phyloP scores from a whole-genome alignment of 2,797 vertebrate genomes.

The Chloroceryle inda region DNA sequence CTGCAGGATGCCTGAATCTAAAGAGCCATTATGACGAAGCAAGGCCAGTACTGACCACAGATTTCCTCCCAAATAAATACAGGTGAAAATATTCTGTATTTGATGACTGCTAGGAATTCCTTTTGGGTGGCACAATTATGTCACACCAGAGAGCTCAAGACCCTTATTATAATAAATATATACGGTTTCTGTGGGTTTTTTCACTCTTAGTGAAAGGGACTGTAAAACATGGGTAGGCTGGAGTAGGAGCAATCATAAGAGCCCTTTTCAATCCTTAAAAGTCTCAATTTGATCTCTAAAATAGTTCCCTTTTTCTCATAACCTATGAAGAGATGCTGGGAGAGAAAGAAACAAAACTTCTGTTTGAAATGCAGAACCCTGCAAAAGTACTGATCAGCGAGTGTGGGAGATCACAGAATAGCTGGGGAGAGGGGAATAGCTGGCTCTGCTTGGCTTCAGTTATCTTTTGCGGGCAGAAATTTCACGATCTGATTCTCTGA shows the following conservation, averaged over 20 bases:
- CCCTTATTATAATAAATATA: not conserved
- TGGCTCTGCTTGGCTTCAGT: not conserved
- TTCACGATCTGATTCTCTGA: not conserved
- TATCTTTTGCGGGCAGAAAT: not conserved
- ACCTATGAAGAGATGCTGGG: not conserved
- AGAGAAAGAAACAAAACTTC: not conserved
- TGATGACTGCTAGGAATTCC: not conserved
- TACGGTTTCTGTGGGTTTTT: not conserved
- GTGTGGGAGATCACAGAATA: not conserved
- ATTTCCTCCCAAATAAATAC: constrained; percentile 44
- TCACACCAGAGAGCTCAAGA: constrained; percentile 2
- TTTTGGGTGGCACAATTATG: constrained; percentile 25
- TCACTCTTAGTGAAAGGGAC: not conserved
- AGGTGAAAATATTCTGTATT: constrained; percentile 31
- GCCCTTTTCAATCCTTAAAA: not conserved
- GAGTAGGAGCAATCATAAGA: not conserved
- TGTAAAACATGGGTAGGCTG: not conserved
- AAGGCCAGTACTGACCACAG: constrained; percentile 6
- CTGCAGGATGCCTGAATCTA: not conserved
- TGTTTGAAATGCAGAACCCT: not conserved
- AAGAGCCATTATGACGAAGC: constrained; percentile 19
- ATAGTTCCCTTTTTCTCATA: not conserved
- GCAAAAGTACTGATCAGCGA: not conserved
- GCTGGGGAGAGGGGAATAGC: not conserved
- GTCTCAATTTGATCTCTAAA: not conserved